Percentiles rank a stretch among this genome's conserved stretches.
Conservation (phyloP, 2,888 invertebrate genomes). For the Ochropacha duplaris region DNA sequence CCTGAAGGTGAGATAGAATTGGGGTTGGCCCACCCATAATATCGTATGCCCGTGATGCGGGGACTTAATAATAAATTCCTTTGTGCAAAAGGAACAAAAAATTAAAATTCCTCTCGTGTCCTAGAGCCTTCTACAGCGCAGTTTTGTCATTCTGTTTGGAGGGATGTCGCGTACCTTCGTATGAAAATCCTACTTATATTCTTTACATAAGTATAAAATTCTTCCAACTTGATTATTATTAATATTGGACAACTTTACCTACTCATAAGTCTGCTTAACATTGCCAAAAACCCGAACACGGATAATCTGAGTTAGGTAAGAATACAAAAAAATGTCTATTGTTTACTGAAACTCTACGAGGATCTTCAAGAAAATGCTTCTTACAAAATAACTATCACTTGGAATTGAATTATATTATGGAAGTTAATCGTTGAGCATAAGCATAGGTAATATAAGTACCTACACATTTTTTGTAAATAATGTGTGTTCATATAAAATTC, state of each 20-base stretch:
- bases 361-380: no score
- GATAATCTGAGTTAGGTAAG: no score
- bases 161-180: conserved; percentile 59
- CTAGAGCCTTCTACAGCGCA: conserved; percentile 56
- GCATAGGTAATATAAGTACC: no score
- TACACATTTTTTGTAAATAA: not conserved
- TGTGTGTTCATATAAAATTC: not conserved
- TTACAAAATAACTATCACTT: no score
- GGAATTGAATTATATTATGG: no score
- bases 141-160: conserved; percentile 71
- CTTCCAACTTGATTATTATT: conserved; percentile 17
- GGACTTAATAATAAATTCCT: conserved; percentile 75
- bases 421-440: no score
- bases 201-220: conserved; percentile 13
- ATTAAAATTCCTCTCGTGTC: conserved; percentile 74
- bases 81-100: conserved; percentile 72
- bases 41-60: conserved; percentile 64
- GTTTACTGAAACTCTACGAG: no score
- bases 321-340: no score
- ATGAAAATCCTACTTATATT: conserved; percentile 52
- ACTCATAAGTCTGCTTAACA: not conserved
- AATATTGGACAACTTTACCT: conserved; percentile 33
- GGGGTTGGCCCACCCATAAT: conserved; percentile 57
- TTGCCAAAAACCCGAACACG: no score
- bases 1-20: conserved; percentile 54